A percentile compares a stretch with the other conserved stretches of the same genome.
Conservation (phyloP, 2,113 vertebrate species). For the Phainopepla nitens region DNA sequence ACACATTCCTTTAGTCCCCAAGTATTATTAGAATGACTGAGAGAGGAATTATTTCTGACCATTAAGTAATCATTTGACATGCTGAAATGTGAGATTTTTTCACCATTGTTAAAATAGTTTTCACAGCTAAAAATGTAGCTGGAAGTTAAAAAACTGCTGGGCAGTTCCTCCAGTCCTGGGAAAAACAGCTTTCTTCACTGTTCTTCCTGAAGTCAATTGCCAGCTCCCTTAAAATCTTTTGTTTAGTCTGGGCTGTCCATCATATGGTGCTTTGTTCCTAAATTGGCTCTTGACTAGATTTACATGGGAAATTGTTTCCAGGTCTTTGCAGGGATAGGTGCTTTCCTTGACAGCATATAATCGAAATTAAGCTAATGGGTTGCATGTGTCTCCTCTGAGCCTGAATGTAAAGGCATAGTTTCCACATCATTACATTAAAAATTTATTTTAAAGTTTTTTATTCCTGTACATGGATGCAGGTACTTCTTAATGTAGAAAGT, state of each 20-base stretch:
- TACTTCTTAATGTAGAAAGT: not conserved
- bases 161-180: not conserved
- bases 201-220: not conserved
- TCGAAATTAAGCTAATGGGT: not conserved
- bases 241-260: slow-evolving; percentile 5
- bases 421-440: not conserved
- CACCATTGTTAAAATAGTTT: not conserved
- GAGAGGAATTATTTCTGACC: not conserved
- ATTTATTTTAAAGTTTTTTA: not conserved
- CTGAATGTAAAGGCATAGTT: not conserved
- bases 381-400: not conserved
- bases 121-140: not conserved
- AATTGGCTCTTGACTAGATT: not conserved
- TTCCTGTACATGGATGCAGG: not conserved
- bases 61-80: not conserved
- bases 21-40: not conserved
- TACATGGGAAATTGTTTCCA: not conserved
- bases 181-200: not conserved
- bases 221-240: not conserved
- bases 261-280: not conserved
- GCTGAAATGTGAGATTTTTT: not conserved
- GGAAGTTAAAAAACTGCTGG: not conserved
- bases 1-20: not conserved
- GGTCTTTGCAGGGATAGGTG: not conserved
- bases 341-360: not conserved